Percentiles rank a stretch among this genome's conserved stretches.
These are phyloP conservation scores for Sinelater perroti DNA, from an alignment of 2,888 invertebrate genomes.

Conservation along the genomic window DNA sequence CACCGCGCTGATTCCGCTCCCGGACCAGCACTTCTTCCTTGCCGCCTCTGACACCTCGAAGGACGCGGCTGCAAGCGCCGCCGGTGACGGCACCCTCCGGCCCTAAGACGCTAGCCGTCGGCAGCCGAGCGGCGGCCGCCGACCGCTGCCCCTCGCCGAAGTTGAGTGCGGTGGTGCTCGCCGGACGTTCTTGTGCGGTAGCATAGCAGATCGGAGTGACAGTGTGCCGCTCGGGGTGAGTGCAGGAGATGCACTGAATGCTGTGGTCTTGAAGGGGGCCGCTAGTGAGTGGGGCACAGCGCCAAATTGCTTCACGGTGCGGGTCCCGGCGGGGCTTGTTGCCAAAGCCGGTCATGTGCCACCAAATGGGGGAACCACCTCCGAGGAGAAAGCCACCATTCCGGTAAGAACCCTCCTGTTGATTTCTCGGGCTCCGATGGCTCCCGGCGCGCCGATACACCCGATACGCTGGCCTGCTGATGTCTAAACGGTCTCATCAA, in stretches of 20 bases:
- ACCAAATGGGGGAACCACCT: slow-evolving; percentile 61
- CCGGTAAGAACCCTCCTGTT: slow-evolving; percentile 52
- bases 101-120: no score
- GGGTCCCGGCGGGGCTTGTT: slow-evolving; percentile 61
- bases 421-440: no score
- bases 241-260: slow-evolving; percentile 54
- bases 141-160: background rate
- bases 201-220: slow-evolving; percentile 28
- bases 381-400: slow-evolving; percentile 62
- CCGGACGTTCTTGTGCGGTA: slow-evolving; percentile 22
- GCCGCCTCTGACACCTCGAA: slow-evolving; percentile 9
- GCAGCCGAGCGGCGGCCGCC: background rate
- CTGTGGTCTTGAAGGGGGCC: slow-evolving; percentile 53
- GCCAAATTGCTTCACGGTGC: slow-evolving; percentile 61
- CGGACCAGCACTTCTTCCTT: slow-evolving; percentile 14
- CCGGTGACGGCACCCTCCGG: background rate
- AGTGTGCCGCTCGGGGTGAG: slow-evolving; percentile 43
- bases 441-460: no score
- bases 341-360: slow-evolving; percentile 62
- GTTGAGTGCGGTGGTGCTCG: slow-evolving; percentile 21
- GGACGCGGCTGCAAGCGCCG: slow-evolving; percentile 1
- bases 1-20: slow-evolving; percentile 16
- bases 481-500: no score
- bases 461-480: no score
- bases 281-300: slow-evolving; percentile 57